phyloP scores from a whole-genome alignment of 2,113 vertebrate genomes.

The Sphyrna mokarran region DNA sequence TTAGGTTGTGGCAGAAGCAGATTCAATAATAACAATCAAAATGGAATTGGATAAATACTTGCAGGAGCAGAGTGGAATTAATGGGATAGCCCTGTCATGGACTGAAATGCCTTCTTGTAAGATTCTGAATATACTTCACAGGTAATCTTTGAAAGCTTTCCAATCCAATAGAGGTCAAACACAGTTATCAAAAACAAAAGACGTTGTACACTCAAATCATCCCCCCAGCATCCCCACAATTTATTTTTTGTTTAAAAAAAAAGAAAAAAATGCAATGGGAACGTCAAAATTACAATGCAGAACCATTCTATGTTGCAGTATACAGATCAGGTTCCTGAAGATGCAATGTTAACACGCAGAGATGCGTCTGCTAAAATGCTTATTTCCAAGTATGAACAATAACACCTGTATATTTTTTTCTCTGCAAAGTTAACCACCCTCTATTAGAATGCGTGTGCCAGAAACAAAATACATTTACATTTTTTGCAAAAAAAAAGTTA shows the following conservation, averaged over 20 bases:
- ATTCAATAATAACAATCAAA: background rate
- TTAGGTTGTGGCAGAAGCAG: background rate
- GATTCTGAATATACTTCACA: background rate
- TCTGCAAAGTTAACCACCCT: background rate
- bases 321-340: background rate
- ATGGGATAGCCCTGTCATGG: background rate
- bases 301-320: background rate
- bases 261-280: background rate
- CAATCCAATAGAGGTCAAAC: background rate
- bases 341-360: background rate
- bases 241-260: background rate
- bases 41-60: background rate
- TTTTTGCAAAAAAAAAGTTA: background rate
- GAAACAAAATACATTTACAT: background rate
- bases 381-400: conserved; percentile 29
- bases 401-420: conserved; percentile 2
- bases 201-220: background rate
- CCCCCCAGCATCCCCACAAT: background rate
- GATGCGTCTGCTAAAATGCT: background rate
- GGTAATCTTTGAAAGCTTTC: background rate
- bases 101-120: background rate
- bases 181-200: background rate
- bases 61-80: background rate
- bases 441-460: background rate
- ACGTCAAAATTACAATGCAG: background rate